Base-by-base conservation (phyloP, 1,140 invertebrate genomes). In the Carposina sasakii region DNA sequence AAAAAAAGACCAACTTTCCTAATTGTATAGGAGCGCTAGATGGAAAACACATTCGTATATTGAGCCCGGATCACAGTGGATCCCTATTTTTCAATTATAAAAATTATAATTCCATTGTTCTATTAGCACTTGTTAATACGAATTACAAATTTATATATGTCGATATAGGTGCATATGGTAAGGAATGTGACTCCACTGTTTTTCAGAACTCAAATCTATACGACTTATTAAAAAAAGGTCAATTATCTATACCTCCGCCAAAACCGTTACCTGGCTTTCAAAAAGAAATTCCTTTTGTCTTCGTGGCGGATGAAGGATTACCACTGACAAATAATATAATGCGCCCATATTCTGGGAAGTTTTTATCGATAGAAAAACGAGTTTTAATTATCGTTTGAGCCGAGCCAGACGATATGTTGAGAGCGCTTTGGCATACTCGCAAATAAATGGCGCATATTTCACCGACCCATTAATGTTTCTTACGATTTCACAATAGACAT, bases 21-120 rank as follows among this genome's bases (percentile, higher is more conserved):
- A 51, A 76, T 46, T 74, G 66, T 40, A 21, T 74, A 19, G 76
- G 70, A 19, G 65, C 67, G 13, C 61, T 83, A 15, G 76, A 82
- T 65, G 72, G 76, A 24, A 85, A 79, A 49, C 76, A 85, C 50
- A 50, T 81, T 33, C 40, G 59, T 30, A 64, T 57, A 16, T 48
- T 53, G 48, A 70, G 42, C 20, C 75, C 75, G 30, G 21, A 45
- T 26, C 54, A 71, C 55, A 53, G 43, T 49, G 72, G 71, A 15
- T 68, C 66, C 12, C 55, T 59, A 21, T 84, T 63, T 51, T 81
- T 63, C 41, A 82, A 85, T 65, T 86, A 86, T 54, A 86, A 86
- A 66, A 59, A 65, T 24, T 62, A 51, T 42, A 59, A 69, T 54
- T 78, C 67, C 34, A 63, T 83, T 12, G 67, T 84, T 15, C 53